phyloP scores from a whole-genome alignment of 2,797 vertebrate genomes.

The Selene dorsalis region DNA sequence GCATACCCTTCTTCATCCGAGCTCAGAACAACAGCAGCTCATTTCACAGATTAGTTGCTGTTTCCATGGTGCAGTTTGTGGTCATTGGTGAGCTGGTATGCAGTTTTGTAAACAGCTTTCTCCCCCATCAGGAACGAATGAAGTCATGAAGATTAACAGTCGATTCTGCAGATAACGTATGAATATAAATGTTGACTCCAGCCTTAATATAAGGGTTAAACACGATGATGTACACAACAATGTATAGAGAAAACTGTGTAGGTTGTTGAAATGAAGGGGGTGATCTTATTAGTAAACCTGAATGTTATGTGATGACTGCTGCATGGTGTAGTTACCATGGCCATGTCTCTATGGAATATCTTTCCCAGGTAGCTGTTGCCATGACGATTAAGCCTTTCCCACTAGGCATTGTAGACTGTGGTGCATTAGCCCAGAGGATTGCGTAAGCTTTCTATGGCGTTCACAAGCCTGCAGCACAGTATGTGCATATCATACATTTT shows the following conservation, averaged over 20 bases:
- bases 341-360: slow-evolving; percentile 22
- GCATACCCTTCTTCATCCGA: slow-evolving; percentile 16
- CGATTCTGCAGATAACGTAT: not conserved
- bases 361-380: slow-evolving; percentile 29
- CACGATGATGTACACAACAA: not conserved
- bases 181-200: not conserved
- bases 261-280: slow-evolving; percentile 52
- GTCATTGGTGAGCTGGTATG: not conserved
- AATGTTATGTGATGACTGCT: slow-evolving; percentile 42
- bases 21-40: slow-evolving; percentile 1
- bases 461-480: not conserved
- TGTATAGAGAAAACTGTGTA: not conserved
- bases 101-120: not conserved
- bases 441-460: slow-evolving; percentile 8
- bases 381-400: slow-evolving; percentile 25
- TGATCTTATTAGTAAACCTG: slow-evolving; percentile 66
- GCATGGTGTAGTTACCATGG: slow-evolving; percentile 55
- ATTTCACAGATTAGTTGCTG: slow-evolving; percentile 3
- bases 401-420: slow-evolving; percentile 16
- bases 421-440: slow-evolving; percentile 30
- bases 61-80: not conserved
- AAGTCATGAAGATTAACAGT: not conserved
- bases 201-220: not conserved
- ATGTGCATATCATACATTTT: slow-evolving; percentile 60
- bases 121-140: not conserved